Evolutionary conservation across 2,797 vertebrate genomes (phyloP).

Genomic region (Linurgus olivaceus): DNA sequence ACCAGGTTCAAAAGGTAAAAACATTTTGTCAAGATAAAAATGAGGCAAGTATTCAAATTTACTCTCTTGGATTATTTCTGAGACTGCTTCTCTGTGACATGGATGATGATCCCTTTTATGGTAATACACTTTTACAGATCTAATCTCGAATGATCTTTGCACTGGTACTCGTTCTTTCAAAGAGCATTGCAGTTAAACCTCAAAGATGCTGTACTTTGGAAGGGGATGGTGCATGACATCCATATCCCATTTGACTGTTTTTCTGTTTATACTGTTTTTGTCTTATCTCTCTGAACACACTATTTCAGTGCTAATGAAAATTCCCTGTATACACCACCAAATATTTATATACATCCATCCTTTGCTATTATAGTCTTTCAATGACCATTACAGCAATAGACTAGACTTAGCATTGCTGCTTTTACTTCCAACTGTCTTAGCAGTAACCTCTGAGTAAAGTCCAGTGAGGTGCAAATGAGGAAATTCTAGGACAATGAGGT

Average conservation of each 20-base stretch:
- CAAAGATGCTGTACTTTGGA: not conserved
- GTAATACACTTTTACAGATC: not conserved
- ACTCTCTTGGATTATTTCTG: slow-evolving; percentile 18
- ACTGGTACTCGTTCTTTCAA: not conserved
- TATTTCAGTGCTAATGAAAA: slow-evolving; percentile 2
- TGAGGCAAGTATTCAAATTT: slow-evolving; percentile 37
- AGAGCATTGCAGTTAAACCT: not conserved
- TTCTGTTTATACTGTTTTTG: not conserved
- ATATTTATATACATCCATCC: not conserved
- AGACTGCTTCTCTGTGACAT: not conserved
- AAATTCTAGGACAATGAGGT: not conserved
- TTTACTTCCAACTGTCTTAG: not conserved
- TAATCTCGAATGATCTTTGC: not conserved
- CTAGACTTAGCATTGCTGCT: not conserved
- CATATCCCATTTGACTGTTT: not conserved
- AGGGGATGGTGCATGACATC: not conserved
- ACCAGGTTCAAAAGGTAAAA: slow-evolving; percentile 35
- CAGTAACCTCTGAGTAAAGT: not conserved
- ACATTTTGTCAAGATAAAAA: slow-evolving; percentile 50
- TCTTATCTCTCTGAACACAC: not conserved
- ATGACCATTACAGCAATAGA: not conserved
- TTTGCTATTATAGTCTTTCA: not conserved
- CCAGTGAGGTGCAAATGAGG: not conserved
- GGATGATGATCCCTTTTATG: not conserved
- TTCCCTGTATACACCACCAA: not conserved